Evolutionary conservation across 2,113 vertebrate genomes (phyloP), one percentile per base, ranked within the genome.

Genomic region (Xyliphius kryptos): DNA sequence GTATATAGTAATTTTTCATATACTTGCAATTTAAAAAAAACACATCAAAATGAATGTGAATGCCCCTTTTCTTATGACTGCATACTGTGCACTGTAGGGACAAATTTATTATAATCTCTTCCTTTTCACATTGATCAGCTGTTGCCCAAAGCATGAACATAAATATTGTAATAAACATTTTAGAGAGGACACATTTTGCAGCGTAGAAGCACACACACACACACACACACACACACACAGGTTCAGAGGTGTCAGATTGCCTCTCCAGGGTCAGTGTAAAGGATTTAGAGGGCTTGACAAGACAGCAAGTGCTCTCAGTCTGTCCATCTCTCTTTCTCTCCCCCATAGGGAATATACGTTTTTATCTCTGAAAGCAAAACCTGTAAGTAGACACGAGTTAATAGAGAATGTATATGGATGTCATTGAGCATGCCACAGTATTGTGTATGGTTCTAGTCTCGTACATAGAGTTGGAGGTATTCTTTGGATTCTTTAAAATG

Each of bases 191-290:
- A 44, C 46, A 47, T 53, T 53, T 68, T 49, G 50, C 56, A 40
- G 9, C 48, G 19, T 19, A 5, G 26, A 15, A 32, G 11, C 48
- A 26, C 46, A n/a, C 46, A 38, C 13, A 49, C 54, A 37, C 50
- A 56, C 62, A 52, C 61, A 50, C 46, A 57, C 36, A 54, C 13
- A 56, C 61, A 56, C 60, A 57, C 44, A 60, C 32, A 37, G 54
- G 46, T 58, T 55, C 40, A 54, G 19, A 22, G 48, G 61, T 63
- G 61, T 73, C 71, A 58, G 63, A 69, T 69, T 69, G 53, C 67
- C 61, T 56, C 66, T 61, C 36, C 37, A 32, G 26, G 60, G 46
- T 62, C 60, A 66, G 71, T 61, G 22, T 66, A 46, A 52, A 60
- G 22, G 26, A 40, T 66, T 50, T 48, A 53, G 53, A 66, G 46